These are phyloP conservation scores for Varecia variegata DNA, from an alignment of 2,797 vertebrate species.

Conservation along the genomic window DNA sequence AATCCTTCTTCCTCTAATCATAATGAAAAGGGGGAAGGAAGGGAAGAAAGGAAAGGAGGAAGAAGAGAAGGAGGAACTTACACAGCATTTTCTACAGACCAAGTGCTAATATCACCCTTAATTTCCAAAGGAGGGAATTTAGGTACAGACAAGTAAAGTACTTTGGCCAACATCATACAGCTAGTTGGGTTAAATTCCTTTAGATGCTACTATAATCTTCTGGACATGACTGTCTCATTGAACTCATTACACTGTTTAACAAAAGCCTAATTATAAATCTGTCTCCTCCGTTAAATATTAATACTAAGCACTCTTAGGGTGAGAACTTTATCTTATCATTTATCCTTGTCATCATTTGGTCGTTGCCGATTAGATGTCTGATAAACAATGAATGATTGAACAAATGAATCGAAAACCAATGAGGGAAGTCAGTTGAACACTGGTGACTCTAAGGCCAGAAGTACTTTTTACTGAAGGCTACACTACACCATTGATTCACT, in stretches of 20 bases:
- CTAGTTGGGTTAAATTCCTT: background rate
- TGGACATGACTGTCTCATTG: too few relatives aligned
- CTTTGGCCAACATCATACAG: background rate
- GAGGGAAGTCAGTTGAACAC: background rate
- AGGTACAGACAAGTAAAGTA: background rate
- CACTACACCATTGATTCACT: background rate
- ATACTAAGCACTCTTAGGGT: background rate
- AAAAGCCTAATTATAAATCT: background rate
- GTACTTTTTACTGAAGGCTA: background rate
- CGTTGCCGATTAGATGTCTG: background rate
- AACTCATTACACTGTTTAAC: background rate
- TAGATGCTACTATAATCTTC: background rate
- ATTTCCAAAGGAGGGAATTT: background rate
- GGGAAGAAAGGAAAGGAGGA: rapidly evolving
- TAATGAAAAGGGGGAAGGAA: background rate
- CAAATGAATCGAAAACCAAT: background rate
- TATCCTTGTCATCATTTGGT: background rate
- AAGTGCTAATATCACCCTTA: background rate
- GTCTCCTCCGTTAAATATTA: background rate
- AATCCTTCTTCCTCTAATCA: background rate
- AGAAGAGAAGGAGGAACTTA: background rate
- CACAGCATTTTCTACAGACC: background rate
- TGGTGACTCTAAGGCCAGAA: background rate
- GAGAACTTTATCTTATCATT: background rate
- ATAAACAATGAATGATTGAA: background rate